Conservation (phyloP, 2,797 vertebrate genomes). For the Anolis apletophallus region DNA sequence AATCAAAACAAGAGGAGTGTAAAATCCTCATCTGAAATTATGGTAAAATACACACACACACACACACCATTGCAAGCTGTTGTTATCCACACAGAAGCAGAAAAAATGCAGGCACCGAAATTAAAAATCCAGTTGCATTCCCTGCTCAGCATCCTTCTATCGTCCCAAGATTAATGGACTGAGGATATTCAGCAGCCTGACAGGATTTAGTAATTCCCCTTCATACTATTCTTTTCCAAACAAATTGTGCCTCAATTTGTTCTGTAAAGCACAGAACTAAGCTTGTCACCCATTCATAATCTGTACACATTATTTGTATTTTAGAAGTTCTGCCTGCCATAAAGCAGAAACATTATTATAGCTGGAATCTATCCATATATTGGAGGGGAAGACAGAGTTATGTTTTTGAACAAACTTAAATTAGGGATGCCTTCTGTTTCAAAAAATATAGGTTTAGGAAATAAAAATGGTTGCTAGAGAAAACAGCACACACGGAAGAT, state of each 20-base stretch:
- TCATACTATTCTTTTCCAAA: constrained; percentile 57
- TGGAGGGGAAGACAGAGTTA: background rate
- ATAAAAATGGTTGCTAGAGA: constrained; percentile 12
- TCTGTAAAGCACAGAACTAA: constrained; percentile 4
- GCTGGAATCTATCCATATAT: background rate
- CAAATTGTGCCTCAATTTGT: constrained; percentile 30
- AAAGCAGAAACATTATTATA: background rate
- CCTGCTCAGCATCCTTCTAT: background rate
- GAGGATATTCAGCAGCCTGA: constrained; percentile 15
- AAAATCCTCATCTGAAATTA: no score
- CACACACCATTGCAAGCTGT: no score
- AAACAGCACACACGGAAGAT: background rate
- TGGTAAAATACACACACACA: no score
- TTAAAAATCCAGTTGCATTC: background rate
- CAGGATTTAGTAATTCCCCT: constrained; percentile 32
- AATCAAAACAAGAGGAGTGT: no score
- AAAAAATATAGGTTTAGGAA: background rate
- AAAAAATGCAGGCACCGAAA: background rate
- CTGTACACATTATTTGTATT: background rate
- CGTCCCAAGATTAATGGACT: background rate
- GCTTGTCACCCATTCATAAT: background rate
- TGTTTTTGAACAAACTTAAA: constrained; percentile 1
- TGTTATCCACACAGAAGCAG: no score
- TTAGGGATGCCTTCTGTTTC: background rate
- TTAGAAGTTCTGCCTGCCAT: background rate